Base-by-base conservation (phyloP, 2,797 vertebrate species). In the Carcharodon carcharias region DNA sequence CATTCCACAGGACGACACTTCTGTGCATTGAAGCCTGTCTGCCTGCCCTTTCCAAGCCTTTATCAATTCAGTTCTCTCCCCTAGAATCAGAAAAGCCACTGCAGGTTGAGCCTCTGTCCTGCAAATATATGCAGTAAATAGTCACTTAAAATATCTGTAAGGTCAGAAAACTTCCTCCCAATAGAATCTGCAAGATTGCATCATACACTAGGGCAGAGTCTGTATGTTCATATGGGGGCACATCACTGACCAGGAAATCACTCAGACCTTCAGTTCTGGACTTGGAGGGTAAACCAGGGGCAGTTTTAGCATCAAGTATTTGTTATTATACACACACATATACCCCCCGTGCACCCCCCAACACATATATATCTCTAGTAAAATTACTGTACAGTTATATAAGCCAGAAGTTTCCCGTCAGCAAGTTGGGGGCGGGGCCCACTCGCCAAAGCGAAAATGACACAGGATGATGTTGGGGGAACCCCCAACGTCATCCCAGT, bases 61-160 rank as follows among this genome's bases (percentile, higher is more conserved):
- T 63, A 21, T 92, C 58, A 92, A 40, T 92, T 92, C 58, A 92
- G 18, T 40, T 8, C 45, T 21, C 40, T 85, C 21, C 58, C 89
- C 89, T 21, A 40, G 89, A 92, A 63, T 61, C 35, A 40, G 61
- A 61, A 65, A 9, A 92, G 6, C 35, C 18, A 65, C 16, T 65
- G 16, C 23, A 85, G 82, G 40, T 23, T 61, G 16, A 65, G 35
- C 14, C 58, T 65, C 31, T 61, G 54, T 28, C 56, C 21, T 92
- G 89, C 35, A n/a, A 40, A 31, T 58, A 63, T 40, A 21, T 63
- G 16, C n/a, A 92, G 58, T 92, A 61, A 65, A 18, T 92, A 58
- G 35, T 92, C 89, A 92, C 8, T 92, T 63, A 65, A 63, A 61
- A 92, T n/a, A n/a, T 92, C 89, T n/a, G 82, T 85, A 92, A 65